Base-by-base conservation (phyloP, 1,140 invertebrate genomes). In the Papilio aristodemus region DNA sequence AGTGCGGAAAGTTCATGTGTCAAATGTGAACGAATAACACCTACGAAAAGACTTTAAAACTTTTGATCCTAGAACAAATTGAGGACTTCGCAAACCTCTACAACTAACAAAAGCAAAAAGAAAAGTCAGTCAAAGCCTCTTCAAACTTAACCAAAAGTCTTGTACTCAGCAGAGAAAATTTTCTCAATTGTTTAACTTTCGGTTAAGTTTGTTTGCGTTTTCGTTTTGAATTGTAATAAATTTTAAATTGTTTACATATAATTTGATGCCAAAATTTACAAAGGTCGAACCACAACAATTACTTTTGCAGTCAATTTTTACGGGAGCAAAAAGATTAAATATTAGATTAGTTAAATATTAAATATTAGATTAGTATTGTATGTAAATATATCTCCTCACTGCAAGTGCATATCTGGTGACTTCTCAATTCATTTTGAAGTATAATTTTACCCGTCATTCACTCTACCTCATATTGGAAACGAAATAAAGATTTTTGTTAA, bases 171-270 rank as follows among this genome's bases (percentile, higher is more conserved):
- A 32, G 14, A 37, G 63, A 66, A 50, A 11, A 50, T 66, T 66
- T 66, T 50, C 63, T 14, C 63, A 66, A 66, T 66, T 66, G 63
- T 66, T 50, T 66, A 50, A 66, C 43, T 50, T 66, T 46, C 17
- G 50, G 63, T 66, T 66, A 50, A 66, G 43, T 66, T 66, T 50
- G 60, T 66, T 66, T 66, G 25, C n/a, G 63, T 66, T 66, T 66
- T 46, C 39, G 22, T 66, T 66, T 32, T 11, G 25, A 50, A 50
- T 66, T 50, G 63, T 66, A 32, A 66, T 50, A 66, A 25, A 50
- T 66, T 66, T 66, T 3, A 50, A 17, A 50, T 62, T 62, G 4
- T 39, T 54, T 22, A 54, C 10, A 54, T 54, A 22, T 9, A 4
- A 43, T 22, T 10, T 22, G 46, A 13, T 54, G 8, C 11, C 46